Evolutionary conservation across 2,113 vertebrate genomes (phyloP).

Genomic region (Physeter macrocephalus): DNA sequence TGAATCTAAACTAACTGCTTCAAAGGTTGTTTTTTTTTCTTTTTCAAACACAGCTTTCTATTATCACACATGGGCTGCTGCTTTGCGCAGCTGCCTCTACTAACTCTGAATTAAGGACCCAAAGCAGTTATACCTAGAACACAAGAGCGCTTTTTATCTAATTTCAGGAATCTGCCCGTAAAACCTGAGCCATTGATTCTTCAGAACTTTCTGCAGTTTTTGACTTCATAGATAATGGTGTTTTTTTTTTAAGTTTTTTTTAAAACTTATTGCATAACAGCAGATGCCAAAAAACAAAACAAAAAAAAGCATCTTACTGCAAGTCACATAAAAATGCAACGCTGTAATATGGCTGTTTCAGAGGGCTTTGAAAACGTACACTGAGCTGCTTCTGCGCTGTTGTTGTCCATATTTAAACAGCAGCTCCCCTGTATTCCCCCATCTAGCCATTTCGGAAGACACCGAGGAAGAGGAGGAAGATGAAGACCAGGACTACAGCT

Average conservation of each 20-base stretch:
- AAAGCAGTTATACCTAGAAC: constrained; percentile 87
- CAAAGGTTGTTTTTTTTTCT: background rate
- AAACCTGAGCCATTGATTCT: constrained; percentile 91
- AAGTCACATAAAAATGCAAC: constrained; percentile 84
- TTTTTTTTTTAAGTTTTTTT: constrained; percentile 5
- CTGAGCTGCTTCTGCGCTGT: constrained; percentile 95
- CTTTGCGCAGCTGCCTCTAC: constrained; percentile 70
- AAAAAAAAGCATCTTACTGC: constrained; percentile 82
- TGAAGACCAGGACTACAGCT: constrained; percentile 98
- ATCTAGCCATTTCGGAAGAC: constrained; percentile 99
- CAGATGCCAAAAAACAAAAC: constrained; percentile 81
- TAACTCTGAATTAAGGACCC: constrained; percentile 82
- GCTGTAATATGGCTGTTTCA: constrained; percentile 87
- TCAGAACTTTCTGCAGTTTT: constrained; percentile 87
- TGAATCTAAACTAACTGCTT: constrained; percentile 77
- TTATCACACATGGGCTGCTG: constrained; percentile 70
- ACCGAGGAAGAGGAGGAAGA: constrained; percentile 96
- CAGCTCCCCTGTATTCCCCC: constrained; percentile 99
- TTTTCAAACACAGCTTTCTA: constrained; percentile 64
- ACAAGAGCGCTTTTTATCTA: constrained; percentile 92
- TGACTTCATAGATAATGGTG: constrained; percentile 88
- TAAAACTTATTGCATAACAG: constrained; percentile 83
- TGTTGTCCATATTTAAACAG: constrained; percentile 98
- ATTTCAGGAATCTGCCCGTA: constrained; percentile 94
- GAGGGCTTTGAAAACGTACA: constrained; percentile 90